Evolutionary conservation across 1,140 invertebrate species (phyloP).

Genomic region (Scaptomyza montana): DNA sequence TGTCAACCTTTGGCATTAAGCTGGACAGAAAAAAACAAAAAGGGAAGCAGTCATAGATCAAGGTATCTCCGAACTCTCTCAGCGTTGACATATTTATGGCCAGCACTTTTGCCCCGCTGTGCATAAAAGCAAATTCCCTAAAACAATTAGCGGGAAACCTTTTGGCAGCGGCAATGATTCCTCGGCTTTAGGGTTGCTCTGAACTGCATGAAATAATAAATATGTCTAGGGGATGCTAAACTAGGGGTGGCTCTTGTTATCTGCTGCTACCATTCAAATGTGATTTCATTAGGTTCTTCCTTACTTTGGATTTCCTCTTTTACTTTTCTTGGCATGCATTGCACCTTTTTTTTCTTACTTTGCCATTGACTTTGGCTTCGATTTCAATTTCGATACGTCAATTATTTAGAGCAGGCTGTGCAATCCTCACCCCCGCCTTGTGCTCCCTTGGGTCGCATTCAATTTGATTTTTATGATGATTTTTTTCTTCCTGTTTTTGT

Average conservation of each 20-base stretch:
- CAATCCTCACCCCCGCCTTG: neutral
- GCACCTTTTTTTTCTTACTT: conserved; percentile 16
- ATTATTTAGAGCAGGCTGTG: conserved; percentile 38
- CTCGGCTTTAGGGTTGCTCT: too few relatives aligned
- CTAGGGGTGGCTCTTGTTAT: neutral
- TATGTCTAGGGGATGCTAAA: too few relatives aligned
- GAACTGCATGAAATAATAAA: too few relatives aligned
- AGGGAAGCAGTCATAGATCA: conserved; percentile 30
- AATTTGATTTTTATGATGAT: conserved; percentile 77
- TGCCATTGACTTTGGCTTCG: conserved; percentile 30
- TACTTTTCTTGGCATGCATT: neutral
- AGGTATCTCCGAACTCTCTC: conserved; percentile 7
- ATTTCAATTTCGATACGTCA: conserved; percentile 60
- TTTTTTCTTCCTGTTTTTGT: neutral
- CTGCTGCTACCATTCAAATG: conserved; percentile 6
- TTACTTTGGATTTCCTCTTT: conserved; percentile 22
- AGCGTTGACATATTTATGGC: conserved; percentile 38
- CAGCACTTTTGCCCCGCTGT: conserved; percentile 9
- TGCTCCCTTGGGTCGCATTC: conserved; percentile 32
- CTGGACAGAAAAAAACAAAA: too few relatives aligned
- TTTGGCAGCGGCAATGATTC: neutral
- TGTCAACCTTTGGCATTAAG: neutral
- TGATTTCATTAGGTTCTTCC: conserved; percentile 32
- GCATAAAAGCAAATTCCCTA: conserved; percentile 9
- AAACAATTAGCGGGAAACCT: conserved; percentile 59